Conservation (phyloP, 23 tunicate species). For the Botrylloides violaceus region DNA sequence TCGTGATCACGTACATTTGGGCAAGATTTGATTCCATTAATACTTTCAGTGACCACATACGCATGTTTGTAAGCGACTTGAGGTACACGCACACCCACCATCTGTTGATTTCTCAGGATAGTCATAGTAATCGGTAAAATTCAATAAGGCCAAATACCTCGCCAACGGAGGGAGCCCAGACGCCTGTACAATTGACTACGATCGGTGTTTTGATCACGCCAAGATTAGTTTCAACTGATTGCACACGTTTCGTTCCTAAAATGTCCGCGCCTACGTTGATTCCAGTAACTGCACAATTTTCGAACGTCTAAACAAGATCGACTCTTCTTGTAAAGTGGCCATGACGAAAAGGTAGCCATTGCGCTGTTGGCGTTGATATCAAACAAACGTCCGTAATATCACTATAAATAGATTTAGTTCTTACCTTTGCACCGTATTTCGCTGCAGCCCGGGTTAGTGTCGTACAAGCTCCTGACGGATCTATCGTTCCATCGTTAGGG, state of each 20-base stretch:
- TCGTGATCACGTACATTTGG: slow-evolving; percentile 82
- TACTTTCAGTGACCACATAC: slow-evolving; percentile 65
- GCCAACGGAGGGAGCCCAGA: slow-evolving; percentile 81
- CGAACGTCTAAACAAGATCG: slow-evolving; percentile 47
- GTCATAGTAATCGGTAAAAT: too few relatives aligned
- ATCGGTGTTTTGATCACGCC: slow-evolving; percentile 47
- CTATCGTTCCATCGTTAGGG: slow-evolving; percentile 83
- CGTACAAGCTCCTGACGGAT: slow-evolving; percentile 70
- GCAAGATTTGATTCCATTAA: slow-evolving; percentile 40
- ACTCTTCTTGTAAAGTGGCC: too few relatives aligned
- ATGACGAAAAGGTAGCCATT: neutral
- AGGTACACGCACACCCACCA: slow-evolving; percentile 53
- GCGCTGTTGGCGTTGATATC: neutral
- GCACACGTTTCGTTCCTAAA: slow-evolving; percentile 38
- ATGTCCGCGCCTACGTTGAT: slow-evolving; percentile 31
- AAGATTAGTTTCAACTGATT: slow-evolving; percentile 35
- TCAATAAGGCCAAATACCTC: too few relatives aligned
- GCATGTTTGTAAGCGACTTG: slow-evolving; percentile 73
- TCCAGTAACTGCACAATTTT: slow-evolving; percentile 35
- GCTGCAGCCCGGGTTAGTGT: slow-evolving; percentile 69
- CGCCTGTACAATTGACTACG: slow-evolving; percentile 74
- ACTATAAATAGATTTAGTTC: neutral
- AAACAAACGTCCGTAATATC: neutral
- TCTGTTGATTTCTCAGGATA: slow-evolving; percentile 20
- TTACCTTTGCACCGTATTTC: slow-evolving; percentile 72